Base-by-base conservation (phyloP, 1,140 invertebrate species). In the Chionoecetes opilio region DNA sequence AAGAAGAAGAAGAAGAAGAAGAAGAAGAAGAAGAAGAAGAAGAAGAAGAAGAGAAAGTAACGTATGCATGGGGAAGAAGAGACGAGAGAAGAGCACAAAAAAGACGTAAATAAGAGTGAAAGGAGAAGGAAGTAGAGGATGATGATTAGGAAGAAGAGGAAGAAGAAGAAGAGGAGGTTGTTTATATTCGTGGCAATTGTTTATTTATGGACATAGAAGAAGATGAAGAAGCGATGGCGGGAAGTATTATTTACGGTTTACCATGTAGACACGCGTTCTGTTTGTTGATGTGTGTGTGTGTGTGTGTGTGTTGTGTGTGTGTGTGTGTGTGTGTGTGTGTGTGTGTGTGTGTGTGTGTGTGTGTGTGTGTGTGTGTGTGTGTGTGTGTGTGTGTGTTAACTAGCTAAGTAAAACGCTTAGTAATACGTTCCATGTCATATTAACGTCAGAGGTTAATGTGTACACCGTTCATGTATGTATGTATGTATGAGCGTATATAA, bases 241-340 rank as follows among this genome's bases (percentile, higher is more conserved):
- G n/a, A n/a, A n/a, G n/a, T n/a, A n/a, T n/a, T n/a, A n/a, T n/a
- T n/a, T n/a, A n/a, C n/a, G n/a, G n/a, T n/a, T n/a, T n/a, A n/a
- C n/a, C n/a, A n/a, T n/a, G n/a, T n/a, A n/a, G n/a, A 26, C n/a
- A 75, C 26, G 63, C n/a, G 63, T 75, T 75, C 6, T 75, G n/a
- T 75, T 75, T 75, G 63, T 75, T 75, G 63, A n/a, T 8, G 63
- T 75, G 63, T 75, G 63, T 75, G 63, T 75, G 63, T 75, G 63
- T 75, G 63, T 75, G 63, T 75, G 63, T 75, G 63, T 75, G 63
- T 75, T 21, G 53, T 75, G 53, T 75, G 53, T 75, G 53, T 75
- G 53, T 75, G 53, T 75, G 53, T 75, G 53, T 75, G 53, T 75
- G 53, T 75, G 53, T 75, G 53, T 75, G 53, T 75, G 53, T 75